Percentiles rank a stretch among this genome's conserved stretches.
These are phyloP conservation scores for Drepanosiphum platanoidis DNA, from an alignment of 2,888 invertebrate genomes.

Conservation along the genomic window DNA sequence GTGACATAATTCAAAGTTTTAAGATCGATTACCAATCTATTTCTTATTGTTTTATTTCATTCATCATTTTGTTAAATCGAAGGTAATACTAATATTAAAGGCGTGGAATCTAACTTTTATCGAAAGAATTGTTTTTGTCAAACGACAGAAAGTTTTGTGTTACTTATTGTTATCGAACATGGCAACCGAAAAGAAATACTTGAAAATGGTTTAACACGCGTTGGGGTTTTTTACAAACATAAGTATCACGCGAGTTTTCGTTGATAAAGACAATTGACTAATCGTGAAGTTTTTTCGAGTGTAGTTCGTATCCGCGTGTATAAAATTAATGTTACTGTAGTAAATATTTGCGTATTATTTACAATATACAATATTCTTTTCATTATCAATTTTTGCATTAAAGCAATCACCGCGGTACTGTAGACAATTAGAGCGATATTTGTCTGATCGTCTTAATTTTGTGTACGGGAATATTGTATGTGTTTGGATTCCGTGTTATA, in stretches of 20 bases:
- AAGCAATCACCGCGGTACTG: background rate
- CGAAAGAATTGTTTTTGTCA: background rate
- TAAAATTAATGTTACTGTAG: conserved; percentile 2
- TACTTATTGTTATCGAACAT: conserved; percentile 45
- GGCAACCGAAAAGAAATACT: conserved; percentile 6
- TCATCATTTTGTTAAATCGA: background rate
- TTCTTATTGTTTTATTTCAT: background rate
- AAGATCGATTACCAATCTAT: background rate
- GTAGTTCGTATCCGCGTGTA: background rate
- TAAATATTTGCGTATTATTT: conserved; percentile 18
- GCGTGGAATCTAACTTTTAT: background rate
- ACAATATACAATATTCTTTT: background rate
- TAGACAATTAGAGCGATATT: background rate
- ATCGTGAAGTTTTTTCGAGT: conserved; percentile 25
- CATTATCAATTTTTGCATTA: no score
- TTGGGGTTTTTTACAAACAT: background rate
- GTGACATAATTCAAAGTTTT: background rate
- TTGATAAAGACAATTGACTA: conserved; percentile 41
- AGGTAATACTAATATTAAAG: background rate
- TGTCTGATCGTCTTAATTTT: no score
- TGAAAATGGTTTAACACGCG: conserved; percentile 14
- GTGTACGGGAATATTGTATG: no score
- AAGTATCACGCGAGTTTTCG: conserved; percentile 31
- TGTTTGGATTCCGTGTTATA: no score
- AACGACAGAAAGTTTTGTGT: conserved; percentile 40